phyloP scores from a whole-genome alignment of 2,888 invertebrate species.

The Synergus umbraculus region DNA sequence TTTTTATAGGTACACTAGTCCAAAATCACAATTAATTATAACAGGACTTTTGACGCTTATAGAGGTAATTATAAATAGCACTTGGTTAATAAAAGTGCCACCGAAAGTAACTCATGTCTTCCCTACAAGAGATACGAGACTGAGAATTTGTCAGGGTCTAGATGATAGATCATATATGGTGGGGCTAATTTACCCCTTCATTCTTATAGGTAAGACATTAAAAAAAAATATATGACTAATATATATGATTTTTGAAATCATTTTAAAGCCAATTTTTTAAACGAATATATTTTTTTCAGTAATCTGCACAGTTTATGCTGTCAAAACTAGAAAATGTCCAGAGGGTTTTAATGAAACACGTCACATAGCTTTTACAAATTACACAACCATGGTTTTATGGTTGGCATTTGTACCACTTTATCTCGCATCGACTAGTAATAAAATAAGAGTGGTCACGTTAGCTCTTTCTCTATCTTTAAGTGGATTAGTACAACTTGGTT shows the following conservation, averaged over 20 bases:
- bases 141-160: constrained; percentile 76
- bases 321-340: constrained; percentile 80
- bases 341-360: constrained; percentile 81
- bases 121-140: constrained; percentile 72
- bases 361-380: constrained; percentile 80
- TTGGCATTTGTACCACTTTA: constrained; percentile 80
- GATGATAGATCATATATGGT: constrained; percentile 78
- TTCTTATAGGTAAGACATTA: constrained; percentile 76
- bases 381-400: constrained; percentile 80
- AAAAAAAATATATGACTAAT: not conserved
- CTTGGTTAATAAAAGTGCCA: constrained; percentile 78
- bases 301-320: constrained; percentile 79
- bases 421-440: constrained; percentile 78
- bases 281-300: constrained; percentile 59
- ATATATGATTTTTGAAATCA: not conserved
- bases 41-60: constrained; percentile 77
- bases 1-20: constrained; percentile 75
- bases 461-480: constrained; percentile 79
- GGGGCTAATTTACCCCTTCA: constrained; percentile 79
- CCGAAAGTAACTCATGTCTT: constrained; percentile 74
- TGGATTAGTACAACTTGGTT: constrained; percentile 79
- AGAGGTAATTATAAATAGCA: constrained; percentile 78
- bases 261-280: not conserved
- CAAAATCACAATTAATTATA: constrained; percentile 78
- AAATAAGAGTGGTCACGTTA: constrained; percentile 78